Evolutionary conservation across 2,888 invertebrate species (phyloP).

Genomic region (Dasysyrphus albostriatus): DNA sequence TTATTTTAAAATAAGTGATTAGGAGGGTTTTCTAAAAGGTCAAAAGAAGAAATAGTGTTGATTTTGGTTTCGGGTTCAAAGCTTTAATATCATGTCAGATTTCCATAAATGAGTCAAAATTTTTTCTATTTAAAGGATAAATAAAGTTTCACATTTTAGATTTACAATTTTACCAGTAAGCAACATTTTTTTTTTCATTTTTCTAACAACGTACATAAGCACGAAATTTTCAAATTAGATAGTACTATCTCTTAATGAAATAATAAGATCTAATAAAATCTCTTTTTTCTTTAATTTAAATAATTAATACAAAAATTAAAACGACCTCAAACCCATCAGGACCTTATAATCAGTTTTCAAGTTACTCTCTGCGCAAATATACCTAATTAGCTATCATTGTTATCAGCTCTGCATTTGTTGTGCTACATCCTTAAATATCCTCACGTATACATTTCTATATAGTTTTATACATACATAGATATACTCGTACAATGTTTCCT

Average conservation of each 20-base stretch:
- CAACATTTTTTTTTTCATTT: too few species aligned
- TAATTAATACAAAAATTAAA: background rate
- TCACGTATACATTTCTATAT: conserved; percentile 11
- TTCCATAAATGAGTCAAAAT: background rate
- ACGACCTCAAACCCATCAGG: background rate
- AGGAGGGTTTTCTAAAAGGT: background rate
- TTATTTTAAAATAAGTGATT: conserved; percentile 44
- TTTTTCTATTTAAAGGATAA: background rate
- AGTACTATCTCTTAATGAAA: conserved; percentile 12
- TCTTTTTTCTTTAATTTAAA: conserved; percentile 15
- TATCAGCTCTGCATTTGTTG: conserved; percentile 34
- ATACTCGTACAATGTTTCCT: background rate
- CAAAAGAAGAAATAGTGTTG: background rate
- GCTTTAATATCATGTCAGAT: background rate
- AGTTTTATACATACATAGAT: background rate
- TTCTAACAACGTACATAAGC: background rate
- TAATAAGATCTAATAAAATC: conserved; percentile 22
- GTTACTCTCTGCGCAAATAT: conserved; percentile 10
- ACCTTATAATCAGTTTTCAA: background rate
- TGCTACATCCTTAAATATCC: conserved; percentile 1
- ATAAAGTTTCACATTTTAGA: too few species aligned
- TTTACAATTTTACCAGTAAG: too few species aligned
- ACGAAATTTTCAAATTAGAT: background rate
- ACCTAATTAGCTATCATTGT: conserved; percentile 52
- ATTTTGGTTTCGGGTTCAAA: background rate